phyloP scores from a whole-genome alignment of 2,797 vertebrate species.

The Phalloptychus januarius region DNA sequence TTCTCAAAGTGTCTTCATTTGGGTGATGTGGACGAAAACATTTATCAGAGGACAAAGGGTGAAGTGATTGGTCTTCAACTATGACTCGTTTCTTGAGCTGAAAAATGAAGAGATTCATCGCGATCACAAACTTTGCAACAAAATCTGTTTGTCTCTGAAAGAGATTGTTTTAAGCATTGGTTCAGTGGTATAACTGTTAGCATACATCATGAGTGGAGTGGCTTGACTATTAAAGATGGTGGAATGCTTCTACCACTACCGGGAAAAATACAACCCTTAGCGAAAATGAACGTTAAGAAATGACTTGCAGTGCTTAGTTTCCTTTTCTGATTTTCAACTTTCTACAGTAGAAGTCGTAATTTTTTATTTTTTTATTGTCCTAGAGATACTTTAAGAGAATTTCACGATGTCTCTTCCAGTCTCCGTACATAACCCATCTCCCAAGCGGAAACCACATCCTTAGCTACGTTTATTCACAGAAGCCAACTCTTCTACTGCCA shows the following conservation, averaged over 20 bases:
- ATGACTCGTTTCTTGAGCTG: conserved; percentile 38
- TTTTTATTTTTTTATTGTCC: conserved; percentile 10
- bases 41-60: conserved; percentile 28
- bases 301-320: conserved; percentile 61
- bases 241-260: conserved; percentile 64
- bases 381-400: not conserved
- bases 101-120: conserved; percentile 57
- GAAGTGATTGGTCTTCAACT: conserved; percentile 34
- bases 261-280: conserved; percentile 47
- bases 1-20: conserved; percentile 36
- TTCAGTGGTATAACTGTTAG: too few relatives aligned
- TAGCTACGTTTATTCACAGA: conserved; percentile 39
- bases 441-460: conserved; percentile 42
- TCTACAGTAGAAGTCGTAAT: conserved; percentile 34
- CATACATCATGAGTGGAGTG: conserved; percentile 64
- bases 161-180: conserved; percentile 74
- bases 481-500: conserved; percentile 47
- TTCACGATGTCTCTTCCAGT: not conserved
- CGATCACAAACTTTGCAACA: conserved; percentile 52
- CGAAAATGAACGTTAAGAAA: conserved; percentile 39
- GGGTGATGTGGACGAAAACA: conserved; percentile 23
- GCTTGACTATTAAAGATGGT: conserved; percentile 42
- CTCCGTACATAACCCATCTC: conserved; percentile 35
- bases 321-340: conserved; percentile 44
- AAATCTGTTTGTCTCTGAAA: conserved; percentile 73